Percentiles rank a stretch among this genome's conserved stretches.
Conservation (phyloP, 2,113 vertebrate species). For the Casuarius casuarius region DNA sequence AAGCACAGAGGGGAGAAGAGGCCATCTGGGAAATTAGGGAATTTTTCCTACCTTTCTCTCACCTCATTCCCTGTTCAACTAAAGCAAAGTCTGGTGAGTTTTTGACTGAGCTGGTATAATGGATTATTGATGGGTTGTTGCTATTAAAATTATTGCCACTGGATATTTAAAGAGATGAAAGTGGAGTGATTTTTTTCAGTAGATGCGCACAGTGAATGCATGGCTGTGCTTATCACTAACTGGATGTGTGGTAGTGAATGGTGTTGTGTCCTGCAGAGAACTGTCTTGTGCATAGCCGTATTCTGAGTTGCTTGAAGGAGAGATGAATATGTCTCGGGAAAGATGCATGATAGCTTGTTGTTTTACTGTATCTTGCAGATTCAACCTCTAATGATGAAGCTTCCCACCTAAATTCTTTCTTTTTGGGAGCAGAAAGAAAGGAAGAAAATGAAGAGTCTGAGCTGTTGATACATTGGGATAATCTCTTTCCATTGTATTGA, state of each 20-base stretch:
- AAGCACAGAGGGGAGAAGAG: conserved; percentile 23
- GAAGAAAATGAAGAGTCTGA: conserved; percentile 83
- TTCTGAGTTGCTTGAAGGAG: conserved; percentile 67
- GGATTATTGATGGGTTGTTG: neutral
- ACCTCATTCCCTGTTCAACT: neutral
- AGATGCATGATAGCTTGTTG: conserved; percentile 81
- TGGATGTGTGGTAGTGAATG: neutral
- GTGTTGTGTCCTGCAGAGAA: conserved; percentile 15
- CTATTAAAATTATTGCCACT: neutral
- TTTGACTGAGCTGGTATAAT: neutral
- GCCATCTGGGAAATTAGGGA: neutral
- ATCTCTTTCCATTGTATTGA: conserved; percentile 79
- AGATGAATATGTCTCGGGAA: conserved; percentile 68
- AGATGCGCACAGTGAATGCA: neutral
- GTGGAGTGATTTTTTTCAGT: neutral
- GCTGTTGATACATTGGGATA: conserved; percentile 81
- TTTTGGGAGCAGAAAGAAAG: conserved; percentile 81
- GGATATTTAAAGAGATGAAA: conserved; percentile 12
- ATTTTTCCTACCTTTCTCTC: neutral
- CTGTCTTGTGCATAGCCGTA: conserved; percentile 12
- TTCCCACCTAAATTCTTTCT: conserved; percentile 83
- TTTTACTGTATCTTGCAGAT: conserved; percentile 84
- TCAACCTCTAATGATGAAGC: conserved; percentile 80
- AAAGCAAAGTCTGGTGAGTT: conserved; percentile 1
- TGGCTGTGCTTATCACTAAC: conserved; percentile 2